Conservation (phyloP, 2,113 vertebrate genomes). For the Limnothrissa miodon region DNA sequence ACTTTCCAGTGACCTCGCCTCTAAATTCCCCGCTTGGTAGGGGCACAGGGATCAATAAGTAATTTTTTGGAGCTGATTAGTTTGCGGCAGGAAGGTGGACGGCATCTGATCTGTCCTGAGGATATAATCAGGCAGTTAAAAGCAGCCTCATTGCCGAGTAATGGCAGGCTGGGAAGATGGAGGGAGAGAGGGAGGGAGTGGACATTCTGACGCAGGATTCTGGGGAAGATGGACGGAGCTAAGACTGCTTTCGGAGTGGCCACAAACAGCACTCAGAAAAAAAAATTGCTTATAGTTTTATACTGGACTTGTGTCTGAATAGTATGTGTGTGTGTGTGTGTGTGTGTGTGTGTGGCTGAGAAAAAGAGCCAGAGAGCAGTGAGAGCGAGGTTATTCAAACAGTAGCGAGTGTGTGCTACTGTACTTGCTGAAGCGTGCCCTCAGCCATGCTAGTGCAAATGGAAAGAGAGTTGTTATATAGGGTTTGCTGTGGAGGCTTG, state of each 20-base stretch:
- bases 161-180: conserved; percentile 58
- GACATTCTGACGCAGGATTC: neutral
- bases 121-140: conserved; percentile 94
- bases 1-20: conserved; percentile 77
- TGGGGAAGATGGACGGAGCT: neutral
- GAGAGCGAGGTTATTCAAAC: conserved; percentile 22
- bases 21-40: conserved; percentile 76
- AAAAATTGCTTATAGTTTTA: neutral
- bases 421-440: neutral
- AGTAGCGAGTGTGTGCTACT: neutral
- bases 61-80: conserved; percentile 99
- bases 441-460: conserved; percentile 6
- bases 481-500: neutral
- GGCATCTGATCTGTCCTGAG: conserved; percentile 84
- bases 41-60: conserved; percentile 90
- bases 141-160: conserved; percentile 73
- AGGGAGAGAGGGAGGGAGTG: neutral
- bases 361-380: conserved; percentile 21
- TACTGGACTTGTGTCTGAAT: neutral
- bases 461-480: conserved; percentile 12
- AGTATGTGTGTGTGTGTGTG: conserved; percentile 3
- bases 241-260: neutral
- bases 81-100: conserved; percentile 85
- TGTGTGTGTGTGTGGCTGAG: neutral
- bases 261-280: neutral